phyloP scores from a whole-genome alignment of 2,888 invertebrate species.

The Xestia sexstrigata region DNA sequence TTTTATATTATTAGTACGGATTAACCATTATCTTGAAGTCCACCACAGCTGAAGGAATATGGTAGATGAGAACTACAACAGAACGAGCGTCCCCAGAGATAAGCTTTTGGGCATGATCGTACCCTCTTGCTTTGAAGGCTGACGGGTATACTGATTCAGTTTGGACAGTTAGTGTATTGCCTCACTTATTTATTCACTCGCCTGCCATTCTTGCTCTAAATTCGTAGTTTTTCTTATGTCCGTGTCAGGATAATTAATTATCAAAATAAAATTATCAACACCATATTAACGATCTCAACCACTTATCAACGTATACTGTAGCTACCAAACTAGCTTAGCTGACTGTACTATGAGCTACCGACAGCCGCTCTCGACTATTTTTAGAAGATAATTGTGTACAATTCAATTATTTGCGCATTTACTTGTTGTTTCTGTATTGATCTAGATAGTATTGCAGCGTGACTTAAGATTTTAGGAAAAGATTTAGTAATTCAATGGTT shows the following conservation, averaged over 20 bases:
- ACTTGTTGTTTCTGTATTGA: constrained; percentile 10
- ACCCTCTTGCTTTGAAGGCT: no score
- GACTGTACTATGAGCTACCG: constrained; percentile 8
- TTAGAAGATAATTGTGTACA: constrained; percentile 44
- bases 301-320: not conserved
- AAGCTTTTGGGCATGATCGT: no score
- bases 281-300: no score
- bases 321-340: not conserved
- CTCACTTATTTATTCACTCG: no score
- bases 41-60: no score
- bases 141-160: not conserved
- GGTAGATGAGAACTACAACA: no score
- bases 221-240: not conserved
- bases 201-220: not conserved
- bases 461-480: constrained; percentile 22
- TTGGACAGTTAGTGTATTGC: not conserved
- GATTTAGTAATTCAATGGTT: constrained; percentile 1
- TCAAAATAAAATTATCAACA: not conserved
- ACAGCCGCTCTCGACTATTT: constrained; percentile 39
- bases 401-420: constrained; percentile 44
- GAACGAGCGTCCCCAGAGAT: no score
- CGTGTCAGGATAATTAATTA: not conserved
- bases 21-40: no score
- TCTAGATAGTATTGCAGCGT: constrained; percentile 23
- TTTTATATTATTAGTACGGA: no score